Conservation (phyloP, 2,113 vertebrate genomes). For the Zingel zingel region DNA sequence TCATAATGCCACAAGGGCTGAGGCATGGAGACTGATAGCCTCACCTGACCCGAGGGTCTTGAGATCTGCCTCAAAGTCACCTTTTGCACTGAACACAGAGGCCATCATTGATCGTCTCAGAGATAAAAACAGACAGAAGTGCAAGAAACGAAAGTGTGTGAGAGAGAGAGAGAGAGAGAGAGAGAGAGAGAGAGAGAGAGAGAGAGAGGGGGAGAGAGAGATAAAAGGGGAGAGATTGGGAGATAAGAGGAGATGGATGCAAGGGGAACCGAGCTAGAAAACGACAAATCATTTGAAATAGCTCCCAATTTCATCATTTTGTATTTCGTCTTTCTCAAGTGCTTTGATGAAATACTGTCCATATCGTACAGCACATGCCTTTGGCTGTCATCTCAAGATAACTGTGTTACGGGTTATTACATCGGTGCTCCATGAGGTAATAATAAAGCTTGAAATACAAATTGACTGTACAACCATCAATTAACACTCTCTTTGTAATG, state of each 20-base stretch:
- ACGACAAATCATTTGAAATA: slow-evolving; percentile 42
- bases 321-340: slow-evolving; percentile 50
- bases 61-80: slow-evolving; percentile 46
- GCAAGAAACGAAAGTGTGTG: background rate
- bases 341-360: slow-evolving; percentile 17
- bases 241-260: slow-evolving; percentile 41
- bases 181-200: background rate
- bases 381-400: slow-evolving; percentile 37
- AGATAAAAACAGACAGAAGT: slow-evolving; percentile 49
- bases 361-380: slow-evolving; percentile 6
- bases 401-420: slow-evolving; percentile 34
- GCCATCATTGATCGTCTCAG: slow-evolving; percentile 38
- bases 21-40: slow-evolving; percentile 18
- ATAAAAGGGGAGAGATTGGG: slow-evolving; percentile 19
- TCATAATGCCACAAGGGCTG: slow-evolving; percentile 12
- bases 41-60: background rate
- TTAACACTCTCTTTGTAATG: slow-evolving; percentile 19
- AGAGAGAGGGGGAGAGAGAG: slow-evolving; percentile 1
- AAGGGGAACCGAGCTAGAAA: slow-evolving; percentile 24
- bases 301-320: slow-evolving; percentile 45
- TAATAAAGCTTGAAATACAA: slow-evolving; percentile 26
- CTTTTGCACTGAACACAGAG: slow-evolving; percentile 38
- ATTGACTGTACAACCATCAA: slow-evolving; percentile 21
- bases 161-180: background rate
- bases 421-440: background rate